Conservation (phyloP, 2,113 vertebrate species). For the Serinus canaria region DNA sequence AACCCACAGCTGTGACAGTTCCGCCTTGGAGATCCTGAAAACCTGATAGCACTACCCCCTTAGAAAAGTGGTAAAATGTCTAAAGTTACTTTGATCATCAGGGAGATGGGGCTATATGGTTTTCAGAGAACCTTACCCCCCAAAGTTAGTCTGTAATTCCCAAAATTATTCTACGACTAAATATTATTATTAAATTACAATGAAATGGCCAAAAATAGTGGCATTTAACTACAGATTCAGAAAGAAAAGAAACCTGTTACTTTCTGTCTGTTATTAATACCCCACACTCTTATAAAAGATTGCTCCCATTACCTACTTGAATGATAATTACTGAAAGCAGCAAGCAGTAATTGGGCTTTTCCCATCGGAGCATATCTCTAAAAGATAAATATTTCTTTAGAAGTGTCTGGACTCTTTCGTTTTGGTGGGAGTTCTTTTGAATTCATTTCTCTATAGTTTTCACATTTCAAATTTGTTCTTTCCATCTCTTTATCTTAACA, state of each 20-base stretch:
- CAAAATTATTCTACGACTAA: neutral
- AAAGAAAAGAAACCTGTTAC: neutral
- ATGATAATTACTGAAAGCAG: conserved; percentile 12
- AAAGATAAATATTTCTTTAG: neutral
- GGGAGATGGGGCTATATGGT: neutral
- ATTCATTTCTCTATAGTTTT: conserved; percentile 6
- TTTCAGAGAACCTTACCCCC: neutral
- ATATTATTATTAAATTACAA: neutral
- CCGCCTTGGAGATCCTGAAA: neutral
- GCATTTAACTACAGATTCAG: neutral
- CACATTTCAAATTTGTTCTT: neutral
- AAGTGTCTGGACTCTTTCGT: neutral
- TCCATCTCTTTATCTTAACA: conserved; percentile 33
- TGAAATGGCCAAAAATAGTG: neutral
- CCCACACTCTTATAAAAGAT: neutral
- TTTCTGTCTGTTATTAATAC: neutral
- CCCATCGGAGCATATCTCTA: neutral
- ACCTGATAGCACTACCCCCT: neutral
- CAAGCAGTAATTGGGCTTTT: conserved; percentile 3
- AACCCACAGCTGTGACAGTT: neutral
- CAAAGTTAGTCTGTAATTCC: neutral
- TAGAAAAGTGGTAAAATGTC: neutral
- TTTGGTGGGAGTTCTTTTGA: neutral
- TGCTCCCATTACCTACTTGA: neutral
- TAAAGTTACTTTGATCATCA: neutral